phyloP scores from a whole-genome alignment of 2,888 invertebrate genomes.

The Orgyia antiqua region DNA sequence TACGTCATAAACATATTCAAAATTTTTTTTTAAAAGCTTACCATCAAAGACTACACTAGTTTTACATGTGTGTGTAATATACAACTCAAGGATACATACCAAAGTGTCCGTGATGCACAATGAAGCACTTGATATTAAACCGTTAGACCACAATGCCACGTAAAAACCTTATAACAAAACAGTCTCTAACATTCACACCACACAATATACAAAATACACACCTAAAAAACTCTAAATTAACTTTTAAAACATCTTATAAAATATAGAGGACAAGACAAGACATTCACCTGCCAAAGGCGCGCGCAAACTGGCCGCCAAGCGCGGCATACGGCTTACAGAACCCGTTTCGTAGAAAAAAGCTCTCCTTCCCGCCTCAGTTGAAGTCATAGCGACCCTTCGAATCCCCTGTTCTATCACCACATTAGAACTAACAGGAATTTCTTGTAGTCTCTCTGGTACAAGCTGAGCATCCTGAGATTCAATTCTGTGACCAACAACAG shows the following conservation, averaged over 20 bases:
- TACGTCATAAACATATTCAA: background rate
- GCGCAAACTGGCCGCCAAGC: constrained; percentile 81
- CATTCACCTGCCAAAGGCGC: constrained; percentile 73
- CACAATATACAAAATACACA: constrained; percentile 32
- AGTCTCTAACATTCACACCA: constrained; percentile 48
- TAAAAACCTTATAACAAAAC: no score
- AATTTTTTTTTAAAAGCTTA: background rate
- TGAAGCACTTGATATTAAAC: constrained; percentile 53
- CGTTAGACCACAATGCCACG: constrained; percentile 50
- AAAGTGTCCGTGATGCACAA: constrained; percentile 46
- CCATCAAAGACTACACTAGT: constrained; percentile 1
- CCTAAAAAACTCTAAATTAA: constrained; percentile 18
- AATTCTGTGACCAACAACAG: constrained; percentile 24
- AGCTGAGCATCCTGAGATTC: constrained; percentile 53
- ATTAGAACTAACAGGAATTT: constrained; percentile 43
- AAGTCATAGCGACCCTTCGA: constrained; percentile 63
- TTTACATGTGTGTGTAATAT: constrained; percentile 16
- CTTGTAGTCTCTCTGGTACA: constrained; percentile 68
- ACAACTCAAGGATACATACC: constrained; percentile 58
- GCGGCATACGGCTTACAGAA: constrained; percentile 73
- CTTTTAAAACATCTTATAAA: constrained; percentile 32
- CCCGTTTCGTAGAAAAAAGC: constrained; percentile 80
- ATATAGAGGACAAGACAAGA: constrained; percentile 40
- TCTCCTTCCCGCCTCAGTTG: constrained; percentile 64
- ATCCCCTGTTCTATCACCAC: constrained; percentile 58